phyloP scores from a whole-genome alignment of 2,113 vertebrate genomes.

The Brachionichthys hirsutus region DNA sequence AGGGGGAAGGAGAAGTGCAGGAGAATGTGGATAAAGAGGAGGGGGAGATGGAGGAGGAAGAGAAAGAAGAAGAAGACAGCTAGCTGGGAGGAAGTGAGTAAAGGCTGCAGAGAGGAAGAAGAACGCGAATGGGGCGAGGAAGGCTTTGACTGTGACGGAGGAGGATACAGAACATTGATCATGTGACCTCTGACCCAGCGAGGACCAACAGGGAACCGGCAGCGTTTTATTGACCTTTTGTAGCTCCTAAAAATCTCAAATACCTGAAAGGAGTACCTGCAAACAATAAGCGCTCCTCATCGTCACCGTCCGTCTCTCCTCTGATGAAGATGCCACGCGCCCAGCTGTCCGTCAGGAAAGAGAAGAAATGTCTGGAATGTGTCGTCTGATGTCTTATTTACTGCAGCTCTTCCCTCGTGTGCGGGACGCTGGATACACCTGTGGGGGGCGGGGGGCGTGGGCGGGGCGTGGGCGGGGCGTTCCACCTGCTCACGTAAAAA shows the following conservation, averaged over 20 bases:
- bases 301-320: slow-evolving; percentile 37
- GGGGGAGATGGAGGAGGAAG: background rate
- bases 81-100: slow-evolving; percentile 12
- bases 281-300: slow-evolving; percentile 48
- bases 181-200: too few relatives aligned
- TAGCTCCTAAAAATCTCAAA: slow-evolving; percentile 49
- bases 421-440: slow-evolving; percentile 22
- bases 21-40: background rate
- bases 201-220: background rate
- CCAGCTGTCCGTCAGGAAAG: slow-evolving; percentile 58
- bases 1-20: background rate
- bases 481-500: slow-evolving; percentile 36
- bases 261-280: slow-evolving; percentile 37
- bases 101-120: too few relatives aligned
- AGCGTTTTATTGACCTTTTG: slow-evolving; percentile 54
- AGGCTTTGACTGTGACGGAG: too few relatives aligned
- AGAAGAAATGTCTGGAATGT: slow-evolving; percentile 34
- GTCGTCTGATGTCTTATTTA: slow-evolving; percentile 46
- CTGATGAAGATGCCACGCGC: slow-evolving; percentile 25
- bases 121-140: too few relatives aligned
- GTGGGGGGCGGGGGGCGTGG: slow-evolving; percentile 31
- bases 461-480: too few relatives aligned
- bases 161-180: too few relatives aligned
- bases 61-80: slow-evolving; percentile 42
- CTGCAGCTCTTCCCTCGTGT: slow-evolving; percentile 17